Evolutionary conservation across 2,888 invertebrate species (phyloP).

Genomic region (Sarcophaga variegata): DNA sequence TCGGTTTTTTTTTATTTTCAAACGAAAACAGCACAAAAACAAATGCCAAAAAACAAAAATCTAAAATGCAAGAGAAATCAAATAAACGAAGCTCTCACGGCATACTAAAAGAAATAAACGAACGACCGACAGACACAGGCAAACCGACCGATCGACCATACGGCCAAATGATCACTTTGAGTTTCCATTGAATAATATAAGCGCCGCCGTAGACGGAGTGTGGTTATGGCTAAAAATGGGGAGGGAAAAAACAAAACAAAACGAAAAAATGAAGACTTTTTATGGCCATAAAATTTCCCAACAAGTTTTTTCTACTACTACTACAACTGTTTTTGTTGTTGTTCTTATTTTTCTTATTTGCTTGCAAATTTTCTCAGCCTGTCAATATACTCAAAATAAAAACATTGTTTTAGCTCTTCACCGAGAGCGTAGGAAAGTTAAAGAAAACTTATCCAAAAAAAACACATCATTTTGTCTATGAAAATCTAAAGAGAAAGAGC

Average conservation of each 20-base stretch:
- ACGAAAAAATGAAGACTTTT: constrained; percentile 59
- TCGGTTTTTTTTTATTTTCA: neutral
- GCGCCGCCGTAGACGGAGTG: constrained; percentile 37
- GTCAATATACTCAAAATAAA: too few species aligned
- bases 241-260: constrained; percentile 60
- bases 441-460: too few species aligned
- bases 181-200: constrained; percentile 51
- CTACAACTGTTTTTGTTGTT: neutral
- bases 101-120: constrained; percentile 1
- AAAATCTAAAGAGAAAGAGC: too few species aligned
- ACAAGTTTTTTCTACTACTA: constrained; percentile 50
- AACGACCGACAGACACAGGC: constrained; percentile 14
- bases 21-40: constrained; percentile 29
- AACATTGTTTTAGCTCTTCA: too few species aligned
- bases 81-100: constrained; percentile 36
- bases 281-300: constrained; percentile 65
- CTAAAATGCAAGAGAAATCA: constrained; percentile 16
- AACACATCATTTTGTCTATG: too few species aligned
- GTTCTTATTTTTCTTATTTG: neutral
- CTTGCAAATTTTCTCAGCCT: too few species aligned
- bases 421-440: too few species aligned
- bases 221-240: constrained; percentile 69
- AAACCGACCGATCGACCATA: neutral
- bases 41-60: constrained; percentile 38
- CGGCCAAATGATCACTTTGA: neutral